Base-by-base conservation (phyloP, 2,888 invertebrate genomes). In the Hypercompe scribonia region DNA sequence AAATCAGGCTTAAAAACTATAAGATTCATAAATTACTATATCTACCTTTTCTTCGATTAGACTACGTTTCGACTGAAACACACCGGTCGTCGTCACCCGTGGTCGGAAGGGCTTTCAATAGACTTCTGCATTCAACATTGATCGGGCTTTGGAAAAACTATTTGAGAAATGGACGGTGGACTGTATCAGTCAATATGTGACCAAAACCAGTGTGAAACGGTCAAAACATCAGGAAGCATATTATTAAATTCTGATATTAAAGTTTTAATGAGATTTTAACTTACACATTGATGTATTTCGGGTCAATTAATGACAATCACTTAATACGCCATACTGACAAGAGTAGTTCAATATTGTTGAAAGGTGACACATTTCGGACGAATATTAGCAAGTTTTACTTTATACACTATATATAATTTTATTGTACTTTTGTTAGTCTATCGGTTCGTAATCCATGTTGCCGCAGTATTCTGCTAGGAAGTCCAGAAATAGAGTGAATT, bases 391-490 rank as follows among this genome's bases (percentile, higher is more conserved):
- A 18, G 18, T 21, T 21, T 33, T 4, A 24, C 3, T 24, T 58
- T 58, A 28, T 28, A 54, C 11, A 7, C 15, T 42, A 42, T 54
- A 24, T n/a, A 58, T 28, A 58, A 2, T 28, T 61, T 61, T 61
- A 61, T 31, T 61, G 58, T 61, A 61, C 33, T 28, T 24, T 50
- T n/a, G 21, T 68, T 54, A 75, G 61, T 86, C 86, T 18, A 79
- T 42, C 0, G 89, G 86, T 3, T 93, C 92, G 75, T 90, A 91
- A 76, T 94, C 94, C 92, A 95, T 91, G 39, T 95, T 91, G 0
- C 92, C 93, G 73, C 95, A 95, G 81, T 90, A 96, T 42, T 95
- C 95, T 0, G 95, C 92, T 21, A 96, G 74, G 77, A 96, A 95
- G 71, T 95, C 95, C 0, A 96, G 86, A 79, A 95, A 95, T 7